phyloP scores from a whole-genome alignment of 2,888 invertebrate genomes.

The Tanytarsus gracilentus region DNA sequence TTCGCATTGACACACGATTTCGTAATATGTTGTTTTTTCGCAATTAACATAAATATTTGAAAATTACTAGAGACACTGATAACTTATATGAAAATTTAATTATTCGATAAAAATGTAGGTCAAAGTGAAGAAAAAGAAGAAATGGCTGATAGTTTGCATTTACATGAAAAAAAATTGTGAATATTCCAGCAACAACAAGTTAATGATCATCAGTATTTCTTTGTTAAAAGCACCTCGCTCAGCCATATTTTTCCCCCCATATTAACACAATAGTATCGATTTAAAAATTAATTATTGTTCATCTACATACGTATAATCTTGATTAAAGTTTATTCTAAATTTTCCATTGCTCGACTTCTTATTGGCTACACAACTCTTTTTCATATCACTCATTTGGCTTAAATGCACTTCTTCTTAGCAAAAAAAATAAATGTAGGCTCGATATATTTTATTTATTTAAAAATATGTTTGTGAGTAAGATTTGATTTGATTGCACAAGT shows the following conservation, averaged over 20 bases:
- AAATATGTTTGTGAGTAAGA: neutral
- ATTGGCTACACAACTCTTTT: conserved; percentile 10
- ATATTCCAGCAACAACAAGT: no score
- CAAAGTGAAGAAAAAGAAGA: no score
- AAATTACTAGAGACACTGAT: no score
- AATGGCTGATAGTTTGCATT: no score
- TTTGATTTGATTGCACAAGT: conserved; percentile 16
- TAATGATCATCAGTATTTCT: no score
- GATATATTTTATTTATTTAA: neutral
- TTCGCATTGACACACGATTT: no score
- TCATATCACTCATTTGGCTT: conserved; percentile 26
- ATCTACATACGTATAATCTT: conserved; percentile 26
- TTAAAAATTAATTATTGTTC: neutral
- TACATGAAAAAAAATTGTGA: no score
- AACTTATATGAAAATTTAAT: no score
- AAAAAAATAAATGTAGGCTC: neutral
- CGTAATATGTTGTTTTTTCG: no score
- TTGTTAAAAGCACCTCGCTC: neutral
- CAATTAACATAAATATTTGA: no score
- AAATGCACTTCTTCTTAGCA: neutral
- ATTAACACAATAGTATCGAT: conserved; percentile 8
- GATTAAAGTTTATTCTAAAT: conserved; percentile 26
- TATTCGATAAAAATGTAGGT: no score
- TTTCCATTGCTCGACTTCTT: conserved; percentile 27
- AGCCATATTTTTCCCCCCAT: conserved; percentile 17